A percentile compares a stretch with the other conserved stretches of the same genome.
These are phyloP conservation scores for Eumeta japonica DNA, from an alignment of 1,140 invertebrate genomes.

Conservation along the genomic window DNA sequence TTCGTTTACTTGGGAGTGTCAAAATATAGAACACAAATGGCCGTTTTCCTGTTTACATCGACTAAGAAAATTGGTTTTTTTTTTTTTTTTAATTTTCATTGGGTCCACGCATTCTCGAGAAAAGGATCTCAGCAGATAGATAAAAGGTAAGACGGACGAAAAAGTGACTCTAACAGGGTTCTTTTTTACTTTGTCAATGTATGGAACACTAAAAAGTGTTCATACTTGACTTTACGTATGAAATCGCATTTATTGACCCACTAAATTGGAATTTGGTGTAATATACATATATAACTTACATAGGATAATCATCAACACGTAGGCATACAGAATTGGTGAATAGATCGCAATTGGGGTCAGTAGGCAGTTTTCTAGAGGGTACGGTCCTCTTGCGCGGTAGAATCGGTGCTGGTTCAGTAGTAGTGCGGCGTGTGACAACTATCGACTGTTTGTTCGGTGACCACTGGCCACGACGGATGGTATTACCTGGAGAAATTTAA, in stretches of 20 bases:
- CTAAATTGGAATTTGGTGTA: neutral
- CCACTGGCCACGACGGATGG: conserved; percentile 26
- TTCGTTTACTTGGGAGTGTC: no score
- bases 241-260: neutral
- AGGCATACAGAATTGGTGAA: conserved; percentile 77
- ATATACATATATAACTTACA: conserved; percentile 57
- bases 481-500: conserved; percentile 34
- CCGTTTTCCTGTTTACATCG: no score
- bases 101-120: no score
- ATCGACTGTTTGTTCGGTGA: conserved; percentile 15
- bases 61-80: no score
- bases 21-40: no score
- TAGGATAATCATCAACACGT: conserved; percentile 72
- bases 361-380: conserved; percentile 25
- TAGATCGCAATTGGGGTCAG: conserved; percentile 62
- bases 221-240: neutral
- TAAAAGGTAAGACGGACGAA: no score
- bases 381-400: conserved; percentile 18
- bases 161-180: neutral
- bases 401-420: conserved; percentile 22
- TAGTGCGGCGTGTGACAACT: conserved; percentile 23
- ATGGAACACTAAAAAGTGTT: neutral
- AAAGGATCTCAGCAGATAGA: no score
- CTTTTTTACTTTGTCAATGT: neutral
- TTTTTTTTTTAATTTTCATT: no score